phyloP scores from a whole-genome alignment of 1,140 invertebrate genomes.

The Macrostomum lignano region DNA sequence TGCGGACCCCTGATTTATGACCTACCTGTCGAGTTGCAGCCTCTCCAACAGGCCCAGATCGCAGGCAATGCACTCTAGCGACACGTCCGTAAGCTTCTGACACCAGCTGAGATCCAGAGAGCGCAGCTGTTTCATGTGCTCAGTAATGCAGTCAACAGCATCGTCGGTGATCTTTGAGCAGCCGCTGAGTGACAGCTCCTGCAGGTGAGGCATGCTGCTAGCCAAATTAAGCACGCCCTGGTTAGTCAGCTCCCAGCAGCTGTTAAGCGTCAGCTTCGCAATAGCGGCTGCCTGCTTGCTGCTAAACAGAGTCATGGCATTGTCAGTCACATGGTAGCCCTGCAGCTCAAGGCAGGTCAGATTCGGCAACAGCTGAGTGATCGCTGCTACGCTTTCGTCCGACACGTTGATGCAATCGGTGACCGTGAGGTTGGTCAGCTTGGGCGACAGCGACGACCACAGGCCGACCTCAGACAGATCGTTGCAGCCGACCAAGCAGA shows the following conservation, averaged over 20 bases:
- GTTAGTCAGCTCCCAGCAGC: slow-evolving; percentile 84
- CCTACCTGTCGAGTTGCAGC: slow-evolving; percentile 62
- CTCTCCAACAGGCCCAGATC: slow-evolving; percentile 70
- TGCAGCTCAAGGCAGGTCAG: slow-evolving; percentile 63
- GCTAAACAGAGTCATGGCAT: slow-evolving; percentile 68
- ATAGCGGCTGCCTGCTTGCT: slow-evolving; percentile 60
- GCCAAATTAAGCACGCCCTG: slow-evolving; percentile 79
- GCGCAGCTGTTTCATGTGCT: slow-evolving; percentile 58
- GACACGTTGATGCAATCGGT: slow-evolving; percentile 82
- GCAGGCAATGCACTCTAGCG: slow-evolving; percentile 78
- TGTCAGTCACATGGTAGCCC: slow-evolving; percentile 80
- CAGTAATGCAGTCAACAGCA: slow-evolving; percentile 67
- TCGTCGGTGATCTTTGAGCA: slow-evolving; percentile 87
- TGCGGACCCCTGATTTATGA: too few species aligned
- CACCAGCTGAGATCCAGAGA: slow-evolving; percentile 75
- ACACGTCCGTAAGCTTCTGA: slow-evolving; percentile 66
- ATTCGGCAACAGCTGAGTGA: slow-evolving; percentile 59
- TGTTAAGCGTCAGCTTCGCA: slow-evolving; percentile 53
- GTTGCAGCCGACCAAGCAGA: slow-evolving; percentile 68
- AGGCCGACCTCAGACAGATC: slow-evolving; percentile 71
- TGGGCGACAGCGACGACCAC: slow-evolving; percentile 60
- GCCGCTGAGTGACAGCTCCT: slow-evolving; percentile 58
- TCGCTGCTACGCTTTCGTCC: slow-evolving; percentile 66
- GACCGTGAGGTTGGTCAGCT: slow-evolving; percentile 57
- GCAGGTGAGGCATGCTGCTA: slow-evolving; percentile 62